Evolutionary conservation across 2,113 vertebrate species (phyloP).

Genomic region (Stigmatopora nigra): DNA sequence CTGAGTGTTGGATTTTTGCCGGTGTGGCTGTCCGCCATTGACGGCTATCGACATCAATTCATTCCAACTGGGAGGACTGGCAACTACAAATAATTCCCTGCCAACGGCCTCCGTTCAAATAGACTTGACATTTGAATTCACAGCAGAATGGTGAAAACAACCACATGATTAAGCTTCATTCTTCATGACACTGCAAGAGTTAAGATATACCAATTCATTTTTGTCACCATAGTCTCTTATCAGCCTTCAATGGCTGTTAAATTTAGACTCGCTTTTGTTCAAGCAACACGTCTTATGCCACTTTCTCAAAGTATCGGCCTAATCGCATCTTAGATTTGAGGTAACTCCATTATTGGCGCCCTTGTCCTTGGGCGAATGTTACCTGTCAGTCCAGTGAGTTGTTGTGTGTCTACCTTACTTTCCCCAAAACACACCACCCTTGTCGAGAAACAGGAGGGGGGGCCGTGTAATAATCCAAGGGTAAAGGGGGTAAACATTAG

Average conservation of each 20-base stretch:
- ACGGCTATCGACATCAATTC: not conserved
- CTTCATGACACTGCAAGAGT: not conserved
- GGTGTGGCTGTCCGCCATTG: not conserved
- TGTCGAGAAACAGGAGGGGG: slow-evolving; percentile 39
- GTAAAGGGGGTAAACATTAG: slow-evolving; percentile 66
- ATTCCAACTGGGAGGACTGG: no score
- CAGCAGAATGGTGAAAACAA: no score
- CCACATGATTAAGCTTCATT: no score
- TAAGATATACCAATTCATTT: not conserved
- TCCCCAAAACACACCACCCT: slow-evolving; percentile 27
- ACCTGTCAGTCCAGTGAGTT: slow-evolving; percentile 27
- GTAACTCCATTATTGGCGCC: slow-evolving; percentile 14
- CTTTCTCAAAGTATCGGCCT: not conserved
- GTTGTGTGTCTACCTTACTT: slow-evolving; percentile 4
- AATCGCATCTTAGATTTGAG: not conserved
- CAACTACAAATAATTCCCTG: no score
- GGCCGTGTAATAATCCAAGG: slow-evolving; percentile 51
- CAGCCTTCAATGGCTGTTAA: not conserved
- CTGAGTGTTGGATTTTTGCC: not conserved
- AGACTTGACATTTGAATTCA: no score
- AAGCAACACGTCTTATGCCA: not conserved
- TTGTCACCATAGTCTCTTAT: not conserved
- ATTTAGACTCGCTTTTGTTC: not conserved
- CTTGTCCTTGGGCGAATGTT: slow-evolving; percentile 34
- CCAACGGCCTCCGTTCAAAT: no score